Evolutionary conservation across 2,888 invertebrate species (phyloP), one percentile per base, ranked within the genome.

Genomic region (Patella caerulea): DNA sequence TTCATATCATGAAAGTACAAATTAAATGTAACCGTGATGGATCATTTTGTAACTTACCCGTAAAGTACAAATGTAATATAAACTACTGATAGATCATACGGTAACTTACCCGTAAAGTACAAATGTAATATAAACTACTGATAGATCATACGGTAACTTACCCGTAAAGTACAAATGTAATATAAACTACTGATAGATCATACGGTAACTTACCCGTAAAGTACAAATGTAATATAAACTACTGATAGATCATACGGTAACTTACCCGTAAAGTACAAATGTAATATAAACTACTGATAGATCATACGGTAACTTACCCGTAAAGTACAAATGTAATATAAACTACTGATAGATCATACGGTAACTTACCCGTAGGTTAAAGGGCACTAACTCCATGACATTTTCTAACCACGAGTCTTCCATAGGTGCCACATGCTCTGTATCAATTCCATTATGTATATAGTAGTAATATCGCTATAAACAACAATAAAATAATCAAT

Each of bases 361-460:
- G 14, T n/a, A 74, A 17, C 71, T 76, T 79, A 91, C 90, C 87
- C 90, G 91, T 3, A 91, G 83, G 53, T 88, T 85, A 69, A 83
- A 80, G 17, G 92, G 91, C 15, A 93, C 89, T 24, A 92, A 86
- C 15, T 79, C 83, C 74, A 92, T 89, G 29, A 93, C 92, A 85
- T 93, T 91, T 70, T 92, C 93, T 79, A 97, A 93, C 88, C 96
- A 94, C 86, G 93, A 93, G 77, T 94, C 93, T 88, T 96, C 96
- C 89, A 98, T 93, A 2, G 97, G 95, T 0, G 97, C 95, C 0
- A 98, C 96, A 89, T 97, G 95, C 82, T 95, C 95, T 3, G 97
- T 97, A 89, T 97, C 97, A 71, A 98, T 95, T 0, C 97, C 98
- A 91, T 97, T 95, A 87, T 95, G 95, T 73, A 98, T 94, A 88